Evolutionary conservation across 2,888 invertebrate genomes (phyloP), one percentile per base, ranked within the genome.

Genomic region (Subacronicta megacephala): DNA sequence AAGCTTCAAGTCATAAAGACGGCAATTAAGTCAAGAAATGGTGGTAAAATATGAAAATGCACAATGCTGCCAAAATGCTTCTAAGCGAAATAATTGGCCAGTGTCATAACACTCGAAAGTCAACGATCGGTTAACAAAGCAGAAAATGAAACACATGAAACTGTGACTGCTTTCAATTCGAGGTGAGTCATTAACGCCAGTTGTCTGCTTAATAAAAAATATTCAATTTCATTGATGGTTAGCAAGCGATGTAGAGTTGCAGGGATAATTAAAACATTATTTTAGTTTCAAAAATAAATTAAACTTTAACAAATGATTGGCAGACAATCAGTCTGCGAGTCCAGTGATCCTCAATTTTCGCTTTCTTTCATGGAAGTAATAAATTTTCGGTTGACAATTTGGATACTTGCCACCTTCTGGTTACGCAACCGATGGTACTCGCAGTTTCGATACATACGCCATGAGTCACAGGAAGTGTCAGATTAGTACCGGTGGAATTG

Each of bases 331-430:
- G 60, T 53, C 44, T 67, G 75, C 67, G 68, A 77, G 81, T 77
- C 81, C 75, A 75, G 46, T 75, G 71, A 80, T 82, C 78, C 70
- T 73, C 64, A 70, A 74, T 83, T 82, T 81, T 82, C 71, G 68
- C 79, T 87, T 87, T 86, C 79, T 85, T 85, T 84, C 83, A 83
- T 80, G 81, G 78, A 83, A 82, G 78, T 66, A 72, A 82, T 84
- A 81, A 78, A 84, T 84, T 82, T 80, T 76, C 68, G 62, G 59
- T 56, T 75, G 83, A 80, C 80, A 76, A 71, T 53, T 89, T 90
- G 90, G 88, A 88, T 55, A 78, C 54, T 61, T 83, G 89, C 89
- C 90, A 90, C 83, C 81, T 81, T 63, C 45, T 38, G 38, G 49
- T 87, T 88, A 80, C 83, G 83, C 77, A 87, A 89, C 77, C 61